Base-by-base conservation (phyloP, 23 tunicate species). In the Pegea sp. region DNA sequence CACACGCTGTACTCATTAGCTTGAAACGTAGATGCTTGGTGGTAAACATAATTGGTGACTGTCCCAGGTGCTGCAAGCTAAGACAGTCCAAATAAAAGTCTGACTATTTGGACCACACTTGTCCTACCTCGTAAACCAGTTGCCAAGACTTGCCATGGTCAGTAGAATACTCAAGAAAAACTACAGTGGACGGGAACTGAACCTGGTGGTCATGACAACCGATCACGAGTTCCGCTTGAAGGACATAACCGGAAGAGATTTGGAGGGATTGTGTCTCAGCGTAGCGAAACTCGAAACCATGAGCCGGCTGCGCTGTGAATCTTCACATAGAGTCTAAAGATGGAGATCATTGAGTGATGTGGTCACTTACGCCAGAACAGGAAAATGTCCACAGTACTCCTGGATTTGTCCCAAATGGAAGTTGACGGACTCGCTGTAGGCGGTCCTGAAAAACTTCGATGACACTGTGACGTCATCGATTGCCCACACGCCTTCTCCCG, bases 221-320 rank as follows among this genome's bases (percentile, higher is more conserved):
- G 26, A 81, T 61, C 20, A 64, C 78, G 20, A 81, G 18, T 5
- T 81, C 75, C 1, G 81, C 75, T 62, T 81, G 86, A 27, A 72
- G 34, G 7, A 81, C 70, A 59, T 65, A 72, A 29, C 93, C 93
- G 48, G 55, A 61, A n/a, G 75, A 66, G 29, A 76, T 60, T 46
- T 81, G 86, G 46, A 81, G 56, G n/a, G 75, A 34, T 28, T 72
- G 70, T 24, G 93, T 81, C 49, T 81, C 93, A 49, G 81, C 93
- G 30, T 65, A 81, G 22, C 93, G 33, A 1, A 57, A 28, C 21
- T 64, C 62, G 24, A 34, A 16, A 26, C 56, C 49, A 22, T 66
- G 72, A 30, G 61, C 55, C 2, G 60, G 67, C 27, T 48, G 57
- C 46, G 11, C 46, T 16, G 46, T 38, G 46, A 38, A 38, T 11